Percentiles rank a stretch among this genome's conserved stretches.
These are phyloP conservation scores for Martes martes DNA, from an alignment of 2,113 vertebrate genomes.

Conservation along the genomic window DNA sequence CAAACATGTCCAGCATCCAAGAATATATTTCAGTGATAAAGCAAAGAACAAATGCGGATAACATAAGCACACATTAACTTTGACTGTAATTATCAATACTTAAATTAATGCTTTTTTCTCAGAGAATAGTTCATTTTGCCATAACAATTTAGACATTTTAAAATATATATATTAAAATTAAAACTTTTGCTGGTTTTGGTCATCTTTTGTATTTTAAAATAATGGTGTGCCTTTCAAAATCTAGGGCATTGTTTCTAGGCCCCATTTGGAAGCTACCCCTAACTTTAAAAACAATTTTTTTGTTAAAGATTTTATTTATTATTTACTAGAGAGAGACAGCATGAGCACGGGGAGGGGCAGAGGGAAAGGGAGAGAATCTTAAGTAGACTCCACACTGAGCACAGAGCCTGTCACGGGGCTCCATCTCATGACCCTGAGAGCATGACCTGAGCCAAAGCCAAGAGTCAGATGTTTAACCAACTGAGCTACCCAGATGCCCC, in stretches of 20 bases:
- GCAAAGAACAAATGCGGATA: neutral
- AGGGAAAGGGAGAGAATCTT: neutral
- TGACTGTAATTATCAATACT: neutral
- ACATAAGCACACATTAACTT: neutral
- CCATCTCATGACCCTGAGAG: neutral
- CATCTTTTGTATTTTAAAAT: constrained; percentile 49
- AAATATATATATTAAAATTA: neutral
- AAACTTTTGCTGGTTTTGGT: neutral
- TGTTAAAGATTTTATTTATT: neutral
- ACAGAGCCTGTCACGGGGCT: neutral
- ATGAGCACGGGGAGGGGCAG: neutral
- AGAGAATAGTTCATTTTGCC: constrained; percentile 34
- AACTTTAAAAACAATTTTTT: neutral
- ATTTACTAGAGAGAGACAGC: neutral
- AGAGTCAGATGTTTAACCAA: neutral
- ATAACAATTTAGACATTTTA: neutral
- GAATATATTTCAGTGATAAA: constrained; percentile 20
- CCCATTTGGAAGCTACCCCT: neutral
- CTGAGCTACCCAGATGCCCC: neutral
- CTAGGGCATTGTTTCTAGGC: neutral
- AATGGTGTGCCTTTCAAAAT: neutral
- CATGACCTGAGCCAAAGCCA: neutral
- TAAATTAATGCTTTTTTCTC: neutral
- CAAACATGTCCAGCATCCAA: neutral
- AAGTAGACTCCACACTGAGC: neutral